Evolutionary conservation across 2,113 vertebrate species (phyloP).

Genomic region (Beaufortia kweichowensis): DNA sequence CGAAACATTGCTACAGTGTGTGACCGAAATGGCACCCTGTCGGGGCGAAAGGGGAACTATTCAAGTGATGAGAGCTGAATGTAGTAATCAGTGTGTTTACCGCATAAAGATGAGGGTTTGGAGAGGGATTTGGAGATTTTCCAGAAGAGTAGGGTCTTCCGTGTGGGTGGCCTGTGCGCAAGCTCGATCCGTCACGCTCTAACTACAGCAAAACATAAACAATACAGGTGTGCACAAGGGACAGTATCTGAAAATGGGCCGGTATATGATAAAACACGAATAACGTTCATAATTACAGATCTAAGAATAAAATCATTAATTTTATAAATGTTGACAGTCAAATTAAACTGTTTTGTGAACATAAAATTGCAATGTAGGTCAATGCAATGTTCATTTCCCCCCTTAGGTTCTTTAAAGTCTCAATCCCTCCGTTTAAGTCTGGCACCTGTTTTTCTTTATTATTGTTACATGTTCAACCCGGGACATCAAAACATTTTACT

Average conservation of each 20-base stretch:
- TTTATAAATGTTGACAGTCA: conserved; percentile 28
- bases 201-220: conserved; percentile 42
- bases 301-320: conserved; percentile 37
- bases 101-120: conserved; percentile 34
- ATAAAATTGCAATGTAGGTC: conserved; percentile 28
- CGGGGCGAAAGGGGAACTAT: conserved; percentile 41
- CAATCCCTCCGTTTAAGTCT: conserved; percentile 11
- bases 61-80: conserved; percentile 55
- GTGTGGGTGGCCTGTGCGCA: conserved; percentile 53
- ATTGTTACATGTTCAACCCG: conserved; percentile 31
- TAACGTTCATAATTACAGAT: conserved; percentile 26
- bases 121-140: conserved; percentile 30
- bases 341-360: conserved; percentile 48
- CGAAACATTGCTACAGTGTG: conserved; percentile 24
- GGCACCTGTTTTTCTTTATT: conserved; percentile 39
- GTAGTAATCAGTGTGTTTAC: conserved; percentile 57
- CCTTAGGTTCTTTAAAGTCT: conserved; percentile 22
- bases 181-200: conserved; percentile 47
- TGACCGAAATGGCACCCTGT: conserved; percentile 15
- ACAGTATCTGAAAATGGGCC: conserved; percentile 1
- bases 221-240: conserved; percentile 47
- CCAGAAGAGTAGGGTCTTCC: conserved; percentile 27
- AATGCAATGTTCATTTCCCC: conserved; percentile 21
- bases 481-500: conserved; percentile 36
- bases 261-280: conserved; percentile 11